Percentiles rank a stretch among this genome's conserved stretches.
Conservation (phyloP, 2,888 invertebrate species). For the Xestoiulus laeticollis region DNA sequence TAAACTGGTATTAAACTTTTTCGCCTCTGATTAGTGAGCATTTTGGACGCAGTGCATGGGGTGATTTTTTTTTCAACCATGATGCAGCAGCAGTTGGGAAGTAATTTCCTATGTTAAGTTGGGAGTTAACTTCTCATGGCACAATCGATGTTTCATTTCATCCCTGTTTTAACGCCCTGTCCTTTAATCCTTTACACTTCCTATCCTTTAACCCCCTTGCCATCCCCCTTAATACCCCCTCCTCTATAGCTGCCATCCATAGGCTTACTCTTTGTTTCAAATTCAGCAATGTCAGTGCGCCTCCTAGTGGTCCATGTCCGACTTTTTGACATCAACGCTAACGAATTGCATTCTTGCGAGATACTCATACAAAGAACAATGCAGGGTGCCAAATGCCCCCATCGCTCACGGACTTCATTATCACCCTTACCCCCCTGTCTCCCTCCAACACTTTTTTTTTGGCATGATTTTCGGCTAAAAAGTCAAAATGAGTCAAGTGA, state of each 20-base stretch:
- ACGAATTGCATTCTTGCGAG: conserved; percentile 33
- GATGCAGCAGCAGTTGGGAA: neutral
- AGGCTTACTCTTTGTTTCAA: neutral
- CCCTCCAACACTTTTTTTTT: conserved; percentile 18
- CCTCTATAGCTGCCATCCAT: neutral
- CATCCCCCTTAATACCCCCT: conserved; percentile 12
- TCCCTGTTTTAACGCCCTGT: neutral
- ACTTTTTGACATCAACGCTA: neutral
- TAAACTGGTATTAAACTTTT: neutral
- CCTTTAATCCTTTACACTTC: conserved; percentile 37
- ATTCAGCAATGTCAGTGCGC: neutral
- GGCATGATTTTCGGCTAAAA: conserved; percentile 27
- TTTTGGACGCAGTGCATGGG: neutral
- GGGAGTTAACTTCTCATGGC: conserved; percentile 28
- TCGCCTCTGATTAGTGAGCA: conserved; percentile 19
- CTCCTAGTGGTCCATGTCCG: neutral
- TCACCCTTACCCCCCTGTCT: neutral
- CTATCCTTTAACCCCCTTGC: conserved; percentile 25
- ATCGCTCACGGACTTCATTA: conserved; percentile 45
- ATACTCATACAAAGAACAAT: conserved; percentile 34
- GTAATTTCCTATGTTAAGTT: conserved; percentile 23
- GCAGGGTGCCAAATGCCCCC: conserved; percentile 15
- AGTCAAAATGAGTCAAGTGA: conserved; percentile 12
- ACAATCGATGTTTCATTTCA: neutral
- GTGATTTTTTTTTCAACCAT: neutral